Percentiles rank a stretch among this genome's conserved stretches.
These are phyloP conservation scores for Clarias laeviceps DNA, from an alignment of 2,797 vertebrate genomes.

Conservation along the genomic window DNA sequence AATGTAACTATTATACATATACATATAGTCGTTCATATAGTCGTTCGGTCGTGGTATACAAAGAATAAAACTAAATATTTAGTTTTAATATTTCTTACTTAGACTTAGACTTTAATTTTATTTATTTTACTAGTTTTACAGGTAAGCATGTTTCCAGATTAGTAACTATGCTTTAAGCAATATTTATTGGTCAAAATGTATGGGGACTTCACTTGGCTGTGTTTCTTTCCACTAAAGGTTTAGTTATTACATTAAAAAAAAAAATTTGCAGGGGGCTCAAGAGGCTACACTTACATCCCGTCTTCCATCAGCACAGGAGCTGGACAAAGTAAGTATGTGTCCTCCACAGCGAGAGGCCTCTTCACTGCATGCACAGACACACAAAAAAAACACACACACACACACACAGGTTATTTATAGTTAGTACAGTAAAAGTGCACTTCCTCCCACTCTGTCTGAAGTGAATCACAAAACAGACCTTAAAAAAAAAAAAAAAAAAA, in stretches of 20 bases:
- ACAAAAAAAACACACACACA: slow-evolving; percentile 25
- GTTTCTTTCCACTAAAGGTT: background rate
- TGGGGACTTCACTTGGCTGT: background rate
- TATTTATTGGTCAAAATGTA: too few relatives aligned
- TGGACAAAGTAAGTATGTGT: slow-evolving; percentile 92
- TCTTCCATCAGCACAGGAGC: slow-evolving; percentile 88
- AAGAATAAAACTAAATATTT: background rate
- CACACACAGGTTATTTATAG: slow-evolving; percentile 32
- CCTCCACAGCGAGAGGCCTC: slow-evolving; percentile 89
- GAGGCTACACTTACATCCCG: slow-evolving; percentile 83
- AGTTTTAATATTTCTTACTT: background rate
- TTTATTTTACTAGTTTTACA: background rate
- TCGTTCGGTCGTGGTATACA: background rate
- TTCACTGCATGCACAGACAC: slow-evolving; percentile 78
- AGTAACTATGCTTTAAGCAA: background rate
- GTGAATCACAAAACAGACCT: slow-evolving; percentile 21
- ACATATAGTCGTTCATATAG: too few relatives aligned
- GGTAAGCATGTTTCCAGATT: background rate
- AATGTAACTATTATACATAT: background rate
- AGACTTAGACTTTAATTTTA: background rate
- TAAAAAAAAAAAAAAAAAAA: background rate
- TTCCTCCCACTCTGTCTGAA: slow-evolving; percentile 12
- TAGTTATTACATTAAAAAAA: background rate
- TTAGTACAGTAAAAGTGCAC: background rate
- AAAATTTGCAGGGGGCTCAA: background rate